Base-by-base conservation (phyloP, 1,140 invertebrate genomes). In the Drosophila trapezifrons region DNA sequence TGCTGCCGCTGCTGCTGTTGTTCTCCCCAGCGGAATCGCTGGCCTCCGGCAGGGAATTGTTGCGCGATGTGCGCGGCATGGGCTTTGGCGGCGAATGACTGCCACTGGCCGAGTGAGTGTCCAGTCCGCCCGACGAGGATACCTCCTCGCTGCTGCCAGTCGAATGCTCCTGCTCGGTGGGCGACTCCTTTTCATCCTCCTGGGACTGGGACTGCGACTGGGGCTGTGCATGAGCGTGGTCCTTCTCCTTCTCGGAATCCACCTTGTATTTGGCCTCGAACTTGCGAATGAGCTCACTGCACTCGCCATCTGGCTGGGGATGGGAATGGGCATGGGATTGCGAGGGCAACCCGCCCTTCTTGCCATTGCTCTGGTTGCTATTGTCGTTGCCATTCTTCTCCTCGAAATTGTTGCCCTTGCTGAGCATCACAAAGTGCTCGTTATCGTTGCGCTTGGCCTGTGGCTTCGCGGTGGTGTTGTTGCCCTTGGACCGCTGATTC, bases 61-160 rank as follows among this genome's bases (percentile, higher is more conserved):
- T 93, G 67, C 95, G 93, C 15, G 94, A 95, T 0, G 94, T 93
- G 69, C 95, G 93, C 22, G 96, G 96, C 90, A 97, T 92, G 10
- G 96, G 96, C 84, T 96, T 96, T 0, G 96, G 96, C 9, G 95
- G 95, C 22, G 83, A 91, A n/a, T 81, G 71, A 10, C 72, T 78
- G 65, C 89, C 80, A 17, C 87, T 87, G 20, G 80, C 81, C 46
- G 79, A 80, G 38, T 79, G 72, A 6, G 79, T 81, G 37, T 89
- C 76, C 69, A 81, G 29, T 0, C 64, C 74, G 2, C 56, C 84
- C 3, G 78, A 75, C 3, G 81, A 91, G 20, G 85, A 90, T 12
- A 74, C 76, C 65, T 91, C 89, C 64, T 90, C 89, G 45, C 89
- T 91, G 79, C 89, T 91, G 70, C 90, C 90, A 0, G 81, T 85